A percentile compares a stretch with the other conserved stretches of the same genome.
These are phyloP conservation scores for Volucella zonaria DNA, from an alignment of 2,888 invertebrate species.

Conservation along the genomic window DNA sequence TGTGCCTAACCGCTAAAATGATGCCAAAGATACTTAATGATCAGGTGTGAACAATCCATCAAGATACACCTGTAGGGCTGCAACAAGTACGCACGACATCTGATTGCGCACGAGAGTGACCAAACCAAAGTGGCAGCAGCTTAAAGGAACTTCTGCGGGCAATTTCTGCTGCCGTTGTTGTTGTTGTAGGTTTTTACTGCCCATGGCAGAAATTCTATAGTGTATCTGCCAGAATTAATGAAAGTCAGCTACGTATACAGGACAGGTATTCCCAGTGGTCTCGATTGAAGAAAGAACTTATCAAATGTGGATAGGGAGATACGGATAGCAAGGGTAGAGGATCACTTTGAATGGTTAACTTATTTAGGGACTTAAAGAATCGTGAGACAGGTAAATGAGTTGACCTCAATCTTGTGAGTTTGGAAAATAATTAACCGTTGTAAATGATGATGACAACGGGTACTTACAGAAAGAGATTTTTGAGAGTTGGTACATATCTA, in stretches of 20 bases:
- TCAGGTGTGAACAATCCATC: conserved; percentile 74
- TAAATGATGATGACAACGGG: conserved; percentile 67
- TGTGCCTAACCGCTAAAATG: conserved; percentile 64
- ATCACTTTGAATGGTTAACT: conserved; percentile 40
- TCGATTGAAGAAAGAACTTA: conserved; percentile 17
- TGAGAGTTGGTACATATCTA: not conserved
- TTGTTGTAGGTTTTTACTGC: conserved; percentile 19
- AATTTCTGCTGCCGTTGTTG: not conserved
- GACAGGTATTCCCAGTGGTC: conserved; percentile 42
- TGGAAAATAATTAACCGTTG: conserved; percentile 66
- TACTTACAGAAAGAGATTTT: conserved; percentile 48
- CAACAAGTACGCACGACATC: conserved; percentile 70
- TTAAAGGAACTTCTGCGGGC: conserved; percentile 12
- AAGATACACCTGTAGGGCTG: conserved; percentile 71
- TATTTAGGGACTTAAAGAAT: conserved; percentile 55
- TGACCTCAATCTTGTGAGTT: conserved; percentile 68
- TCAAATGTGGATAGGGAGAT: conserved; percentile 14
- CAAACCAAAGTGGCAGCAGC: conserved; percentile 23
- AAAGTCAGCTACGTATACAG: conserved; percentile 38
- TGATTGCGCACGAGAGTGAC: conserved; percentile 68
- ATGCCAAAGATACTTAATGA: conserved; percentile 73
- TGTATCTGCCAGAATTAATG: conserved; percentile 64
- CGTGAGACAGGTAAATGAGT: conserved; percentile 68
- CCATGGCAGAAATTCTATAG: conserved; percentile 42
- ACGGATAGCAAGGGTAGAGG: conserved; percentile 15